Evolutionary conservation across 2,888 invertebrate genomes (phyloP).

Genomic region (Chromoteleia sp.): DNA sequence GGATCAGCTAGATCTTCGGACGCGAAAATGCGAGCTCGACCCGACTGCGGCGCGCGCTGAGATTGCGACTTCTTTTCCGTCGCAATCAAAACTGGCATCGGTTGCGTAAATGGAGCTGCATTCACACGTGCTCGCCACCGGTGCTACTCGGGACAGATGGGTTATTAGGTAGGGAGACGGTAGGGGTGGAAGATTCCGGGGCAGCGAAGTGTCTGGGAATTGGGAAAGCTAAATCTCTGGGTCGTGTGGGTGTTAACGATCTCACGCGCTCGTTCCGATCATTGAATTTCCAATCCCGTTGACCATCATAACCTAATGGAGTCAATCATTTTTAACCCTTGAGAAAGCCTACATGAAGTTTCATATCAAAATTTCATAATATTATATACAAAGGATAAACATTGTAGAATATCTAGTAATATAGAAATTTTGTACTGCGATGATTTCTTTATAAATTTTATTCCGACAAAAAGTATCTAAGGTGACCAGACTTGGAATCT

Average conservation of each 20-base stretch:
- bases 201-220: slow-evolving; percentile 78
- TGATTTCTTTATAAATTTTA: too few relatives aligned
- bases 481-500: too few relatives aligned
- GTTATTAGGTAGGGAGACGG: slow-evolving; percentile 49
- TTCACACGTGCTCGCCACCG: slow-evolving; percentile 60
- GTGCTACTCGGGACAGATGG: slow-evolving; percentile 56
- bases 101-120: slow-evolving; percentile 67
- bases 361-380: neutral
- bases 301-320: slow-evolving; percentile 29
- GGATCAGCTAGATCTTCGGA: slow-evolving; percentile 55
- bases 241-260: slow-evolving; percentile 79
- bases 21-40: slow-evolving; percentile 37
- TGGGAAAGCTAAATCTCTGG: slow-evolving; percentile 78
- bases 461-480: too few relatives aligned
- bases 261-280: slow-evolving; percentile 75
- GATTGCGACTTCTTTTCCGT: slow-evolving; percentile 26
- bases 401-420: too few relatives aligned
- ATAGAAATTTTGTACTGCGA: too few relatives aligned
- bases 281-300: slow-evolving; percentile 34
- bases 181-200: slow-evolving; percentile 59
- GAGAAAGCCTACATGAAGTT: slow-evolving; percentile 8
- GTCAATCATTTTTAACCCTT: slow-evolving; percentile 25
- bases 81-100: slow-evolving; percentile 64
- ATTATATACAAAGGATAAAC: too few relatives aligned
- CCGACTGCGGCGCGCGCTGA: slow-evolving; percentile 21